Conservation (phyloP, 1,140 invertebrate genomes). For the Calliphora vicina region DNA sequence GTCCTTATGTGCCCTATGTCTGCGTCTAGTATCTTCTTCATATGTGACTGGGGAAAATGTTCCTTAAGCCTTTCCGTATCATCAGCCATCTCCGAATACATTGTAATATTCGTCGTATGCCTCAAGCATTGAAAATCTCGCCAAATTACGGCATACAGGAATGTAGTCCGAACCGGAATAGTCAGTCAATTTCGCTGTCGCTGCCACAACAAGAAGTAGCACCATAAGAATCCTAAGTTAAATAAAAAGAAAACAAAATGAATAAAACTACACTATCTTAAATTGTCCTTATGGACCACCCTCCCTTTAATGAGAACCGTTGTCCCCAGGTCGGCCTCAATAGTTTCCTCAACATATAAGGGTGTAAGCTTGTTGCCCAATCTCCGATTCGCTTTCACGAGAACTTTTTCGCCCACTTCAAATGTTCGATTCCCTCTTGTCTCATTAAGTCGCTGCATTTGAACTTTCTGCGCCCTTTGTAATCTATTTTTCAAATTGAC, state of each 20-base stretch:
- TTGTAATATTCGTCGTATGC: conserved; percentile 5
- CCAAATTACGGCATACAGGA: background rate
- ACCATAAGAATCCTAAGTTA: background rate
- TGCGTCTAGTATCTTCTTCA: background rate
- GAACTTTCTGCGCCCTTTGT: no score
- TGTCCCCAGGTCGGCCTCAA: conserved; percentile 16
- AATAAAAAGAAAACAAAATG: conserved; percentile 17
- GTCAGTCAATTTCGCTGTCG: background rate
- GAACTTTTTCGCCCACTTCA: conserved; percentile 2
- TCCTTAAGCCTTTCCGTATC: background rate
- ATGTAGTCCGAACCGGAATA: background rate
- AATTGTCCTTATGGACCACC: conserved; percentile 36
- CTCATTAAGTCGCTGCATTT: no score
- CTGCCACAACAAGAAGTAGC: background rate
- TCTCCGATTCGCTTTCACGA: conserved; percentile 17
- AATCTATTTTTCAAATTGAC: no score
- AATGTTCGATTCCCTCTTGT: background rate
- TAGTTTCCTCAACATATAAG: background rate
- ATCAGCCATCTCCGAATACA: background rate
- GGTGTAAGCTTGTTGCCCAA: conserved; percentile 18
- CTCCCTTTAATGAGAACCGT: conserved; percentile 32
- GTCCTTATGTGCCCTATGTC: conserved; percentile 15
- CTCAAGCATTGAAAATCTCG: background rate
- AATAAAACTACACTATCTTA: conserved; percentile 16
- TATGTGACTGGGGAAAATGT: background rate